Percentiles rank a stretch among this genome's conserved stretches.
phyloP scores from a whole-genome alignment of 2,797 vertebrate genomes.

The Chanos chanos region DNA sequence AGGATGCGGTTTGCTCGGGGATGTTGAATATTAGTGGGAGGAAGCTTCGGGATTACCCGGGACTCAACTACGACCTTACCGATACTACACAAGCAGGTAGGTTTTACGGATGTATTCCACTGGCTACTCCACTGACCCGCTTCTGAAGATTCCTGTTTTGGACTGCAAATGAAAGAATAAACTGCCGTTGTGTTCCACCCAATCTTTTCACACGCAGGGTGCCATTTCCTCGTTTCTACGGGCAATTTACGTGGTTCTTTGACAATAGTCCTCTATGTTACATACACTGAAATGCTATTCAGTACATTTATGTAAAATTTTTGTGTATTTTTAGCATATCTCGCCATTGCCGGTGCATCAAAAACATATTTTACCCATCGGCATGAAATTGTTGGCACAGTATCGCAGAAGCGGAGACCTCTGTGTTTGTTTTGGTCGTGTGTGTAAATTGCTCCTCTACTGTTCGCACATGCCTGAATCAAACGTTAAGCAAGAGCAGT shows the following conservation, averaged over 20 bases:
- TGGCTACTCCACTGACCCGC: conserved; percentile 18
- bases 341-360: too few species aligned
- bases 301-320: too few species aligned
- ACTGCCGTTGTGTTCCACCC: neutral
- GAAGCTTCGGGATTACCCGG: conserved; percentile 91
- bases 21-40: conserved; percentile 90
- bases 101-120: conserved; percentile 32
- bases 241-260: neutral
- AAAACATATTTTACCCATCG: too few species aligned
- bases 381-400: neutral
- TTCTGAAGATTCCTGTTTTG: neutral
- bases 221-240: neutral
- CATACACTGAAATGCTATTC: too few species aligned
- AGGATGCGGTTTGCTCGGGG: conserved; percentile 89
- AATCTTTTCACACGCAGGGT: too few species aligned
- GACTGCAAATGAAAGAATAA: neutral
- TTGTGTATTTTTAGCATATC: too few species aligned
- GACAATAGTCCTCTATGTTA: too few species aligned
- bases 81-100: conserved; percentile 95
- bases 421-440: neutral
- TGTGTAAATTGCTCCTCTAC: neutral
- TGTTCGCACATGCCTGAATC: conserved; percentile 1
- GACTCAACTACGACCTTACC: conserved; percentile 85
- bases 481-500: neutral
- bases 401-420: neutral